Evolutionary conservation across 2,888 invertebrate species (phyloP), one percentile per base, ranked within the genome.

Genomic region (Orgyia antiqua): DNA sequence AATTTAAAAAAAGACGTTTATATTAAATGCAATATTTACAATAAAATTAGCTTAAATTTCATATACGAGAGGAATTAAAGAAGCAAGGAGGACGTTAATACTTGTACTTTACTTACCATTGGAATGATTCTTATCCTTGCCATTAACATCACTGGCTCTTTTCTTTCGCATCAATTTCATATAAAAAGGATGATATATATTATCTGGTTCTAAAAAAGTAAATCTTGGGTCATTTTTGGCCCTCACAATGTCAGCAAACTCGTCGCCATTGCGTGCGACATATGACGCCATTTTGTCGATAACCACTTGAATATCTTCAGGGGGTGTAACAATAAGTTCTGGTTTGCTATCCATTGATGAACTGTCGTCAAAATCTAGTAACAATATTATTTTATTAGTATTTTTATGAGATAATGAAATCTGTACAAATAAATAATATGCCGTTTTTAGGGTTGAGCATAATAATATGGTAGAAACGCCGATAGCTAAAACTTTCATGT

Each of bases 271-370:
- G 53, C 96, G 95, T 1, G 96, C 94, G 0, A 99, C 98, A 72
- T 98, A 98, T 43, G 93, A 92, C 0, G 99, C 98, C 92, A 99
- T 97, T 76, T 98, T 97, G 73, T 98, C 97, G 35, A 99, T 94
- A 5, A 99, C 94, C 10, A 94, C 88, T 62, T 93, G 92, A 1
- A 94, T 86, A 52, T 96, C 96, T 3, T 93, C 92, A 0, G 96
- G 93, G 0, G 98, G 98, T 1, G 89, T 76, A 6, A 87, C 73
- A 13, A 90, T 82, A 0, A 79, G 66, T 0, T 74, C 72, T 25
- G 61, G 62, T 46, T 63, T 71, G 45, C 64, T 62, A 28, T 72
- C 75, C 0, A 58, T 54, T 29, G 87, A 73, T 0, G 78, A 69
- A 2, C 55, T 63, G 29, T 74, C 78, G 34, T 79, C 79, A 13